Evolutionary conservation across 1,140 invertebrate genomes (phyloP), one percentile per base, ranked within the genome.

Genomic region (Orussus abietinus): DNA sequence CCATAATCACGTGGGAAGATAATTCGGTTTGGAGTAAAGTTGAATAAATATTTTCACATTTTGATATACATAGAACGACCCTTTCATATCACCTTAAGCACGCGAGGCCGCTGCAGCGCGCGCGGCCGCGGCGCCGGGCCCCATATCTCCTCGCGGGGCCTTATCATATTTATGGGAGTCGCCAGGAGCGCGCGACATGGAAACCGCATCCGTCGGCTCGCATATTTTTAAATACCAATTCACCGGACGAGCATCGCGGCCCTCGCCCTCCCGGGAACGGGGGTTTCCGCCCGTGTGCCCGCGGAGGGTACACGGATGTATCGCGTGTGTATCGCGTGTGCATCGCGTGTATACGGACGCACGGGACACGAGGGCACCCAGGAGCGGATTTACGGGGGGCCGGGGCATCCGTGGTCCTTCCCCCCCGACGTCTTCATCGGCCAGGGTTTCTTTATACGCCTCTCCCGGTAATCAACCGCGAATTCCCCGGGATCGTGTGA

Each of bases 141-240:
- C 3, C 55, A 53, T 62, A 62, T 60, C 61, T 60, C 49, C 48
- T 42, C 49, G 51, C 52, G 53, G 50, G 29, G 31, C 39, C 49
- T 64, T 64, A 64, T 64, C 61, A 64, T 64, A 64, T 64, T 64
- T 64, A 64, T 64, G 59, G 59, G 51, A 46, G 55, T 39, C 47
- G 43, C 42, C 49, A 49, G 35, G 47, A 62, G 46, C 49, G 49
- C 45, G 54, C 61, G 51, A 64, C 61, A 64, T 56, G 61, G 48
- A 64, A 64, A 64, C 53, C 44, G 55, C 61, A 64, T 64, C 57
- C 50, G 47, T 62, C 47, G 47, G 45, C 50, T 13, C 20, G 60
- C 59, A 63, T 63, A 63, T 63, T 63, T 63, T 63, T 63, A 63
- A 63, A 63, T 63, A 63, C 57, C 51, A 63, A 62, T 59, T 63